Conservation (phyloP, 2,888 invertebrate species). For the Ganaspis brasiliensis region DNA sequence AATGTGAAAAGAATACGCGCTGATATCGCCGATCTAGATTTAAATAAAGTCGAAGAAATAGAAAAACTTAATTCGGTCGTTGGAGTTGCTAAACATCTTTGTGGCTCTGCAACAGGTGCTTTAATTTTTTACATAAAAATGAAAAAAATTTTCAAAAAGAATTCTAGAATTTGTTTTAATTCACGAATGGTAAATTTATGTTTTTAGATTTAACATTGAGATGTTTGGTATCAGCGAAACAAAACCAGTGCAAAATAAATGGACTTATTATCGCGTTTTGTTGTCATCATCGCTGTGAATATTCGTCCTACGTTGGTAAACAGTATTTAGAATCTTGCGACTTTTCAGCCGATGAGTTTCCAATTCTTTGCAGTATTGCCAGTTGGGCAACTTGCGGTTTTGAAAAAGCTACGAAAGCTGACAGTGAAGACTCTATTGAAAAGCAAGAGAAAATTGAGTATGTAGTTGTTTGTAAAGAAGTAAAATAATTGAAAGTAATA, state of each 20-base stretch:
- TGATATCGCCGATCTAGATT: constrained; percentile 90
- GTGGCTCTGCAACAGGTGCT: constrained; percentile 93
- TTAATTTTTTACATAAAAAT: constrained; percentile 1
- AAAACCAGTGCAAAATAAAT: constrained; percentile 76
- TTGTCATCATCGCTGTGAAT: constrained; percentile 94
- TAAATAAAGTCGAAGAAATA: constrained; percentile 83
- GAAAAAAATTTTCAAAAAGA: constrained; percentile 38
- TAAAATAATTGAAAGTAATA: too few relatives aligned
- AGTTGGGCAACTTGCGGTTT: constrained; percentile 95
- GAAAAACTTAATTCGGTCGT: constrained; percentile 81
- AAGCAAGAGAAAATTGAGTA: constrained; percentile 14
- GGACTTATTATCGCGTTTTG: constrained; percentile 92
- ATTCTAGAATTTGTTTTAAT: too few relatives aligned
- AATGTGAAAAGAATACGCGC: constrained; percentile 86
- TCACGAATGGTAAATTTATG: too few relatives aligned
- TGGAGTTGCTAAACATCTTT: constrained; percentile 93
- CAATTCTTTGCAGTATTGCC: constrained; percentile 89
- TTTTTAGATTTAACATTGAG: constrained; percentile 87
- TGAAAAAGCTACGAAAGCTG: constrained; percentile 81
- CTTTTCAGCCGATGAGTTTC: constrained; percentile 85
- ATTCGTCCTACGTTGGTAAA: constrained; percentile 87
- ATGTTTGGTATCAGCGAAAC: constrained; percentile 83
- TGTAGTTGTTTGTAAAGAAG: neutral
- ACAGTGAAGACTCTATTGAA: constrained; percentile 61
- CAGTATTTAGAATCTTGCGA: constrained; percentile 83